Evolutionary conservation across 2,113 vertebrate species (phyloP).

Genomic region (Bagarius yarrelli): DNA sequence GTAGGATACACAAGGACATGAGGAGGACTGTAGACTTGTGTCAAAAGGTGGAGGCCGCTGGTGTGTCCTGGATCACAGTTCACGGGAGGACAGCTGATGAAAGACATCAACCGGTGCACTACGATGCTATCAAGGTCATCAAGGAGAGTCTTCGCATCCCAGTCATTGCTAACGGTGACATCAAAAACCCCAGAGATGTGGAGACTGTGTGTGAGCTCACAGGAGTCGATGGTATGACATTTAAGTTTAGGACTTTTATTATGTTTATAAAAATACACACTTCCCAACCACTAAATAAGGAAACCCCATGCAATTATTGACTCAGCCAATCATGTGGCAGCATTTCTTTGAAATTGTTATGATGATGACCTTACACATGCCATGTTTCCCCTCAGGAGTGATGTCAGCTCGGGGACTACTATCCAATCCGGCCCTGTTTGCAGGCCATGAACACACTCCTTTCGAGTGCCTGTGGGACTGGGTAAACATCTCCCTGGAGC

Average conservation of each 20-base stretch:
- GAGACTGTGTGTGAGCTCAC: conserved; percentile 79
- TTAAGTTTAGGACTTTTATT: no score
- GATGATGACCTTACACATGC: background rate
- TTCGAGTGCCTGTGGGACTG: conserved; percentile 92
- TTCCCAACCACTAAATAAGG: no score
- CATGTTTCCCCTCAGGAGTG: conserved; percentile 73
- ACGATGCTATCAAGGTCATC: conserved; percentile 89
- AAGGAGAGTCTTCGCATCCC: conserved; percentile 88
- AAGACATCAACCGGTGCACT: conserved; percentile 92
- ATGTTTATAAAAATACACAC: no score
- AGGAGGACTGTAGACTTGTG: conserved; percentile 89
- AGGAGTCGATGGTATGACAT: conserved; percentile 80
- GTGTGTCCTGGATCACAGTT: conserved; percentile 94
- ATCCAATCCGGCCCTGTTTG: conserved; percentile 93
- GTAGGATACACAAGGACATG: conserved; percentile 89
- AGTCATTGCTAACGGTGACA: conserved; percentile 90
- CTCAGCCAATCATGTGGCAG: background rate
- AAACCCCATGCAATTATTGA: no score
- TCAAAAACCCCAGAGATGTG: conserved; percentile 86
- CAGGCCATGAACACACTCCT: conserved; percentile 89
- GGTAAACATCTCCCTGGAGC: conserved; percentile 87
- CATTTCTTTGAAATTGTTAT: background rate
- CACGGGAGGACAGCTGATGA: conserved; percentile 89
- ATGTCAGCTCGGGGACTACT: conserved; percentile 93
- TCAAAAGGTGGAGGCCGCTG: conserved; percentile 88